Evolutionary conservation across 2,113 vertebrate species (phyloP).

Genomic region (Saimiri boliviensis): DNA sequence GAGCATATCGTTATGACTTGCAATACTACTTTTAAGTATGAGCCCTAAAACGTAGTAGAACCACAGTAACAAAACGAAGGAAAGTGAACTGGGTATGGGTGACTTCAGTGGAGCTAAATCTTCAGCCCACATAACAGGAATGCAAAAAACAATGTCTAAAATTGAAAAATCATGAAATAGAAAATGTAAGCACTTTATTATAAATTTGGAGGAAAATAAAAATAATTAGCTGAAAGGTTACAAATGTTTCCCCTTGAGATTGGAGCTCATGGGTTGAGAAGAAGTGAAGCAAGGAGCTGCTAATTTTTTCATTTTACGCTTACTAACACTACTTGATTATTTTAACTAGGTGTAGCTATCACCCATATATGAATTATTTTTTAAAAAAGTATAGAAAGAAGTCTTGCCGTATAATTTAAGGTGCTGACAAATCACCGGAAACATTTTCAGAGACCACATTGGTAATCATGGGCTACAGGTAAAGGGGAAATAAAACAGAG

Average conservation of each 20-base stretch:
- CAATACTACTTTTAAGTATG: not conserved
- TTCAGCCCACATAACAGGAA: not conserved
- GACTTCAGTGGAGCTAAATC: not conserved
- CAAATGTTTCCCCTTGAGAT: not conserved
- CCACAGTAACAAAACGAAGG: not conserved
- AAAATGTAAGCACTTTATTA: not conserved
- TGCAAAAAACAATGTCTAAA: not conserved
- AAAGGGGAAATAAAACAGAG: not conserved
- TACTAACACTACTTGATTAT: not conserved
- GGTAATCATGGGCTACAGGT: not conserved
- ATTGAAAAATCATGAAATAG: not conserved
- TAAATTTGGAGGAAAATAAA: not conserved
- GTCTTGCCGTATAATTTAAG: not conserved
- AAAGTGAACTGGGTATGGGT: not conserved
- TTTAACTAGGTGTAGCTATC: not conserved
- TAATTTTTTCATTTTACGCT: not conserved
- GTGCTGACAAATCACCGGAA: not conserved
- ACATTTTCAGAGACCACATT: not conserved
- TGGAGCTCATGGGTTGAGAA: not conserved
- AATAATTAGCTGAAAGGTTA: not conserved
- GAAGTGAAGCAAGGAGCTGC: not conserved
- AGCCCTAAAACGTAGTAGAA: not conserved
- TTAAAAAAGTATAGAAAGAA: not conserved
- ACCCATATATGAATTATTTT: not conserved
- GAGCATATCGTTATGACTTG: not conserved